phyloP scores from a whole-genome alignment of 1,140 invertebrate genomes.

The Acromyrmex echinatior region DNA sequence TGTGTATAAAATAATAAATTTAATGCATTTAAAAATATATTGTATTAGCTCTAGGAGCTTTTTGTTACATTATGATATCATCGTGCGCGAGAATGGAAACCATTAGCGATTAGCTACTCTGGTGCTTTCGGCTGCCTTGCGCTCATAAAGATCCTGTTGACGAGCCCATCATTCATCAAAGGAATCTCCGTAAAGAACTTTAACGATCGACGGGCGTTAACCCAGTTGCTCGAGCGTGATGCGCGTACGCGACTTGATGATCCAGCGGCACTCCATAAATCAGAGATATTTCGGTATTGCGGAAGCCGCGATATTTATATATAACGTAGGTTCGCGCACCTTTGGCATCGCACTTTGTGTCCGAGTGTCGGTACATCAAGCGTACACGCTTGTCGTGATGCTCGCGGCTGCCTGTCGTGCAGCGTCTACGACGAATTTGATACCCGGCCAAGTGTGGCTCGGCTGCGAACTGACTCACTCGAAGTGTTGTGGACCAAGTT shows the following conservation, averaged over 20 bases:
- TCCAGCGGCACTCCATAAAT: slow-evolving; percentile 77
- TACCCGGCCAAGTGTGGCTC: slow-evolving; percentile 74
- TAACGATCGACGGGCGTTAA: slow-evolving; percentile 79
- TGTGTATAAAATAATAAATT: background rate
- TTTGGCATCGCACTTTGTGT: slow-evolving; percentile 53
- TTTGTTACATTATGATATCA: background rate
- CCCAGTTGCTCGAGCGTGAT: slow-evolving; percentile 72
- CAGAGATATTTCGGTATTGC: slow-evolving; percentile 84
- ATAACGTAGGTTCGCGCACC: slow-evolving; percentile 69
- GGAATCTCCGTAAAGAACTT: slow-evolving; percentile 34
- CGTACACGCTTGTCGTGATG: slow-evolving; percentile 63
- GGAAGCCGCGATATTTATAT: slow-evolving; percentile 83
- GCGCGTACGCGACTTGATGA: slow-evolving; percentile 60
- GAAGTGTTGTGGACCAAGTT: slow-evolving; percentile 16
- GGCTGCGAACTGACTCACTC: slow-evolving; percentile 63
- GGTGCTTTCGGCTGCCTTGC: slow-evolving; percentile 34
- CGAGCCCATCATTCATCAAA: slow-evolving; percentile 44
- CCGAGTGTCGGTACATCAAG: slow-evolving; percentile 6
- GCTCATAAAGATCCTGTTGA: slow-evolving; percentile 48
- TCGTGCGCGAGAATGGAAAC: background rate
- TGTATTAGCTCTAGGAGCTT: background rate
- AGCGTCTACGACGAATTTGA: slow-evolving; percentile 75
- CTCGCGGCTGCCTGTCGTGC: slow-evolving; percentile 52
- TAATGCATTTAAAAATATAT: background rate
- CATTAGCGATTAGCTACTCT: background rate